Percentiles rank a stretch among this genome's conserved stretches.
Evolutionary conservation across 2,888 invertebrate species (phyloP).

Genomic region (Xestobium rufovillosum): DNA sequence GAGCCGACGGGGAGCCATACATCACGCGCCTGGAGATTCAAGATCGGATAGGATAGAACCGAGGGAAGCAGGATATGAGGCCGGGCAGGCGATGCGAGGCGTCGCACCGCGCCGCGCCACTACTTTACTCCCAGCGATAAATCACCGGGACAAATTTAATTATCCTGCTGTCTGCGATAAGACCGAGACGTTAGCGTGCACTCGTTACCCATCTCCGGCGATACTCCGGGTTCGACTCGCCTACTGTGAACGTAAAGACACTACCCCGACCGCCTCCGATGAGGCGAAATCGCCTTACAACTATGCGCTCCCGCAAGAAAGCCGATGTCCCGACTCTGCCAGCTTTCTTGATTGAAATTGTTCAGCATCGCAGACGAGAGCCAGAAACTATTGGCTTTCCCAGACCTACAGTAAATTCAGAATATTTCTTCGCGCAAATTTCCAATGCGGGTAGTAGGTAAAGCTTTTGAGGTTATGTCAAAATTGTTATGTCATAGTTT

Average conservation of each 20-base stretch:
- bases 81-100: constrained; percentile 30
- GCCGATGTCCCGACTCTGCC: too few species aligned
- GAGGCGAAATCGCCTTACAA: too few species aligned
- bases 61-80: constrained; percentile 39
- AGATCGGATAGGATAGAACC: constrained; percentile 36
- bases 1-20: constrained; percentile 40
- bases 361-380: too few species aligned
- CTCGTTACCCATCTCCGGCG: constrained; percentile 2
- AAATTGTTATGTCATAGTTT: too few species aligned
- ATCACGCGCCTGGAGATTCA: constrained; percentile 38
- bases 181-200: constrained; percentile 29
- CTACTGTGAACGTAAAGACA: not conserved
- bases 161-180: constrained; percentile 51
- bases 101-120: constrained; percentile 25
- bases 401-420: too few species aligned
- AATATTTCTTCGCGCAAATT: too few species aligned
- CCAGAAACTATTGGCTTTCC: too few species aligned
- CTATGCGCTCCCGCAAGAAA: too few species aligned
- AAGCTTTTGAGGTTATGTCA: too few species aligned
- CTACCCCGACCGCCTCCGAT: too few species aligned
- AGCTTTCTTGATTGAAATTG: too few species aligned
- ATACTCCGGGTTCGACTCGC: not conserved
- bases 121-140: constrained; percentile 41
- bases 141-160: constrained; percentile 53
- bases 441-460: too few species aligned